These are phyloP conservation scores for Gouania willdenowi DNA, from an alignment of 2,797 vertebrate genomes.

Conservation along the genomic window DNA sequence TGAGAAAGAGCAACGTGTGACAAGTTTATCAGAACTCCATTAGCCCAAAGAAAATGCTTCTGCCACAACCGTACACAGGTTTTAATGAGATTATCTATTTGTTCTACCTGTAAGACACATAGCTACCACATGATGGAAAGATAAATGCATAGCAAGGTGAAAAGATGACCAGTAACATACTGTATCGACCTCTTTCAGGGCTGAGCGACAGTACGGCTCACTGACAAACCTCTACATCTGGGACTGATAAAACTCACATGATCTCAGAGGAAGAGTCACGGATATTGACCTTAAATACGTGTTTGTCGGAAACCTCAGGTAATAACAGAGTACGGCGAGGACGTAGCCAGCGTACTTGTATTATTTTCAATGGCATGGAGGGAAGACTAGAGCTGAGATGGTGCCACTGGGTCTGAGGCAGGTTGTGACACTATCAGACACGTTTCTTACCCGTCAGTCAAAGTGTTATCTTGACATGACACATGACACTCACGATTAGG, in stretches of 20 bases:
- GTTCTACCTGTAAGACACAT: conserved; percentile 8
- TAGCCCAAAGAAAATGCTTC: conserved; percentile 13
- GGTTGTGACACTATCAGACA: conserved; percentile 19
- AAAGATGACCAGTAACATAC: conserved; percentile 24
- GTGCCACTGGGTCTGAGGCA: conserved; percentile 39
- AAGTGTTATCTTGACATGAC: not conserved
- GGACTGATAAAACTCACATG: conserved; percentile 59
- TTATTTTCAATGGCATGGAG: conserved; percentile 32
- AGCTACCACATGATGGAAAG: conserved; percentile 13
- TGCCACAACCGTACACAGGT: not conserved
- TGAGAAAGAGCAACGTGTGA: conserved; percentile 5
- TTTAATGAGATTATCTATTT: conserved; percentile 11
- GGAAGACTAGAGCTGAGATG: conserved; percentile 9
- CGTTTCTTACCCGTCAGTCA: conserved; percentile 2
- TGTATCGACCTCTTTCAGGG: conserved; percentile 2
- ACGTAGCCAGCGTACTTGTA: conserved; percentile 11
- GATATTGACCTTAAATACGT: conserved; percentile 40
- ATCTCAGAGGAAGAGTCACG: conserved; percentile 59
- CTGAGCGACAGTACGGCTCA: conserved; percentile 32
- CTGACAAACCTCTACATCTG: conserved; percentile 64
- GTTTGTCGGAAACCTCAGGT: conserved; percentile 39
- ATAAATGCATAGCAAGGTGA: conserved; percentile 24
- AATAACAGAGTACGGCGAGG: conserved; percentile 32
- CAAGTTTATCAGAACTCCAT: conserved; percentile 15
- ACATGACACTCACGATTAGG: not conserved